Base-by-base conservation (phyloP, 92 coral and sea anemone genomes). In the Blastomussa wellsi region DNA sequence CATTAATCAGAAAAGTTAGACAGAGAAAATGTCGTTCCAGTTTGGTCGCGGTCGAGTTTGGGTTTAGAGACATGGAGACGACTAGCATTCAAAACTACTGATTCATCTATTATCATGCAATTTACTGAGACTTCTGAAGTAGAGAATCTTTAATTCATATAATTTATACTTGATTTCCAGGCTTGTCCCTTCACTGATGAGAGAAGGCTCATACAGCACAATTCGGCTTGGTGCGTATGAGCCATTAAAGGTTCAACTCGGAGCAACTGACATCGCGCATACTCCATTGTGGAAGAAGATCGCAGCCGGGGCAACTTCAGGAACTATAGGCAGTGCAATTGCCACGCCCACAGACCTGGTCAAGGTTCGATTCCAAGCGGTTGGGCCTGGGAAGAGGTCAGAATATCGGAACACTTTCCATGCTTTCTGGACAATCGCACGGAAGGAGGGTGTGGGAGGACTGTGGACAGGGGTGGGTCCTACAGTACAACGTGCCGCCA, bases 391-490 rank as follows among this genome's bases (percentile, higher is more conserved):
- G 4, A 53, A 83, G 70, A 79, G 79, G 55, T 79, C 96, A 26
- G 92, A 89, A 44, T 95, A 94, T 82, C 89, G 83, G 20, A 82
- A 87, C 82, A 94, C 95, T 10, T 89, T 95, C 47, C 92, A 91
- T 36, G 98, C 98, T 5, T 95, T 95, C 74, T 84, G 89, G 71
- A 81, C 87, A 16, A 94, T 95, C 16, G 93, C 90, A 15, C 90
- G 89, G 38, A 88, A 80, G 22, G 98, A 95, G 81, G 98, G 98
- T 0, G 41, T 94, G 5, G 72, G 82, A 32, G 98, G 98, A 3
- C 82, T 95, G 51, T 95, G 98, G 98, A 87, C 98, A 3, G 98
- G 98, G 16, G 98, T 92, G 0, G 98, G 98, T 7, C 98, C 98
- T 0, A 95, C 98, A 24, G 98, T 95, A 22, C 97, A 95, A 41